Percentiles rank a stretch among this genome's conserved stretches.
phyloP scores from a whole-genome alignment of 2,113 vertebrate genomes.

The Chloebia gouldiae region DNA sequence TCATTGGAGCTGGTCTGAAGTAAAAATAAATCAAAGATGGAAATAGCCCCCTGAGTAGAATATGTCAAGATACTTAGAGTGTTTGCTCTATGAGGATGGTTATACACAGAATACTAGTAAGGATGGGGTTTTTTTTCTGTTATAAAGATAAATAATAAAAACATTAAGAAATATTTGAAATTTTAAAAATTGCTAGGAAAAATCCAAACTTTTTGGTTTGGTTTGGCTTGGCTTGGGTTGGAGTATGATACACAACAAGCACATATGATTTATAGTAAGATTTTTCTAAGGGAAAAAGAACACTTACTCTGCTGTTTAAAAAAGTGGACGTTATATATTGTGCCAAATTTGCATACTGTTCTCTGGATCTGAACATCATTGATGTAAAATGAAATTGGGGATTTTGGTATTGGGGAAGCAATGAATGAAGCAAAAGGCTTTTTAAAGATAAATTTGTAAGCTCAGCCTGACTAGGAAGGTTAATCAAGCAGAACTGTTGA shows the following conservation, averaged over 20 bases:
- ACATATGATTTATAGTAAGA: not conserved
- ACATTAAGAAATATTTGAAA: not conserved
- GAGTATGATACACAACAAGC: not conserved
- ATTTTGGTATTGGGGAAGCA: not conserved
- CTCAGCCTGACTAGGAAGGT: not conserved
- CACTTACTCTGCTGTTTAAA: not conserved
- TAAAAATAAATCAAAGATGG: not conserved
- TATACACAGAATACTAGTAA: not conserved
- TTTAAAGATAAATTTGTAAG: not conserved
- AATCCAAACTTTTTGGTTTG: fast-evolving
- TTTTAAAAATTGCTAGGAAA: not conserved
- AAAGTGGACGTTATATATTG: not conserved
- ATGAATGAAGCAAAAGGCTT: not conserved
- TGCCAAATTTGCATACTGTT: fast-evolving
- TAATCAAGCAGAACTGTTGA: not conserved
- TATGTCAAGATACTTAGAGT: not conserved
- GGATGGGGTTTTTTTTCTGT: not conserved
- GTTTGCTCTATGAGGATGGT: not conserved
- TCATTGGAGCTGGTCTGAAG: not conserved
- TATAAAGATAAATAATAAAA: not conserved
- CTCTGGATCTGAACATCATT: not conserved
- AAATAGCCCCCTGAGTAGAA: not conserved
- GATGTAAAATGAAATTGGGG: not conserved
- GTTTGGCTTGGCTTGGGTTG: not conserved
- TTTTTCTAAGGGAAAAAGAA: not conserved